Evolutionary conservation across 2,888 invertebrate genomes (phyloP), one percentile per base, ranked within the genome.

Genomic region (Drosophila kambysellisi): DNA sequence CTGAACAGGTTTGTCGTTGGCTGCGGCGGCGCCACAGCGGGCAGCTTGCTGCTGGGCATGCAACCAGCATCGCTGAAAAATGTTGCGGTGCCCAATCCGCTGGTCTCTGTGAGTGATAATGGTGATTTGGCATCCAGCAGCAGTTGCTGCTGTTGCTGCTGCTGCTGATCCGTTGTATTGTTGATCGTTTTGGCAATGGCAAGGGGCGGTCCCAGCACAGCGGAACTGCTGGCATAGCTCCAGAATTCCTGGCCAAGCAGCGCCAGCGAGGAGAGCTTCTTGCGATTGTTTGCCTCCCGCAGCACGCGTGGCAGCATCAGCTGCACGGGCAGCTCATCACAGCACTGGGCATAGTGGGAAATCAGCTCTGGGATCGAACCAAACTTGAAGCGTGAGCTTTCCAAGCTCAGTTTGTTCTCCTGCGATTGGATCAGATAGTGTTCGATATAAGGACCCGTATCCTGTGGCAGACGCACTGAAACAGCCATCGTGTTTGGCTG

Each of bases 401-500:
- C 98, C 81, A 99, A 95, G 61, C 97, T 97, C 76, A 98, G 95
- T 84, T 96, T 95, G 61, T 96, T 96, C 50, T 95, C 95, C 57
- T 96, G 95, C 20, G 97, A 96, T 93, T 98, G 98, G 83, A 99
- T 97, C 89, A 99, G 95, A 94, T 99, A 99, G 94, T 99, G 99
- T 92, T 99, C 98, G 91, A 98, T 98, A 93, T 98, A 98, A 11
- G 97, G 97, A 3, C 97, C 97, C 90, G 96, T 97, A 88, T 97
- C 97, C 29, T 96, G 95, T 0, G 98, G 97, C 75, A 98, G 94
- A 15, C 98, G 96, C 54, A 99, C 98, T 56, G 98, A 98, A 80
- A 99, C 95, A 48, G 99, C 99, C 98, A 98, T 98, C 62, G 98
- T 98, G 88, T 97, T 97, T 50, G 96, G 95, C 92, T 98, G 98